Conservation (phyloP, 2,888 invertebrate genomes). For the Seladonia tumulorum region DNA sequence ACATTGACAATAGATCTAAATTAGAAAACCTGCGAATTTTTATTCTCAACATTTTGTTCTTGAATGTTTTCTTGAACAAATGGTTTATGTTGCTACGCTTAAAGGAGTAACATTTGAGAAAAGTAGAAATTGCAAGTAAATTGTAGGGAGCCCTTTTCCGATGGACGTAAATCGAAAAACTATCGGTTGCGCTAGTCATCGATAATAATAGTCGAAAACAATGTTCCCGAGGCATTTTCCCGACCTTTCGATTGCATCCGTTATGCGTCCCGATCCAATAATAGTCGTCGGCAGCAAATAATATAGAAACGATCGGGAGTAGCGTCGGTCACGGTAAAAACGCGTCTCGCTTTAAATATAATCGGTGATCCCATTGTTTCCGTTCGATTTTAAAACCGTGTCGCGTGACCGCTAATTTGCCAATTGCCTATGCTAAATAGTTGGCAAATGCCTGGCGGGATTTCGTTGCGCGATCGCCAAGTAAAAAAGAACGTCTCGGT, state of each 20-base stretch:
- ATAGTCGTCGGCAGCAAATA: slow-evolving; percentile 45
- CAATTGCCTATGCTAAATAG: slow-evolving; percentile 68
- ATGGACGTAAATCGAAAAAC: neutral
- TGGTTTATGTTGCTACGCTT: no score
- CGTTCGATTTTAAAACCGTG: slow-evolving; percentile 63
- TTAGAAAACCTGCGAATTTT: no score
- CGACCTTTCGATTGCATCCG: slow-evolving; percentile 2
- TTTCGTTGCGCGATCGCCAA: slow-evolving; percentile 64
- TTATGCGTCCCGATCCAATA: slow-evolving; percentile 22
- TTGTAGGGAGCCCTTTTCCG: no score
- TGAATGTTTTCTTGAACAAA: no score
- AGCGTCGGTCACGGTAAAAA: slow-evolving; percentile 37
- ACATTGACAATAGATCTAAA: no score
- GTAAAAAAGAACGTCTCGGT: slow-evolving; percentile 38
- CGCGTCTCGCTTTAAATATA: slow-evolving; percentile 64
- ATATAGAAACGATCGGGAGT: slow-evolving; percentile 45
- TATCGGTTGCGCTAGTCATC: neutral
- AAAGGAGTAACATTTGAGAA: no score
- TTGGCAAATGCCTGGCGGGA: slow-evolving; percentile 61
- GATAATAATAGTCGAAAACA: neutral
- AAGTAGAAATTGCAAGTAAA: no score
- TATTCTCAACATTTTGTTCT: no score
- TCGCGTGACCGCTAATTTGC: slow-evolving; percentile 65
- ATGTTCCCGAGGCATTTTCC: neutral
- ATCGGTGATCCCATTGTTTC: slow-evolving; percentile 62